Conservation (phyloP, 2,888 invertebrate genomes). For the Acrocyrtus sp. region DNA sequence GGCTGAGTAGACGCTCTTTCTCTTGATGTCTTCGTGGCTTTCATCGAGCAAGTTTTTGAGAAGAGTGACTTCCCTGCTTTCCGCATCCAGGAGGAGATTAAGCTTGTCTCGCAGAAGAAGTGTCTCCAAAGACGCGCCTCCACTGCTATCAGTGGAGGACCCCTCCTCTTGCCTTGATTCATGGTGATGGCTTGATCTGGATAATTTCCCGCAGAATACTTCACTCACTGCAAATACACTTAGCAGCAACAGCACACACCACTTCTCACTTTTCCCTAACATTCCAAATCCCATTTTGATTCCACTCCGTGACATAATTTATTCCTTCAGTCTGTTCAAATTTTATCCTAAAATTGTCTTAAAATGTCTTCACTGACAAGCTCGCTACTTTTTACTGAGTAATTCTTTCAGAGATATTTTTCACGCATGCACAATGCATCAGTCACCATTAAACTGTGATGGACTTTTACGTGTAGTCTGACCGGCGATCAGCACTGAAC, state of each 20-base stretch:
- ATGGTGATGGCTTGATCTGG: constrained; percentile 20
- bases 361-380: neutral
- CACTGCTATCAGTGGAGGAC: no score
- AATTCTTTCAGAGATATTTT: neutral
- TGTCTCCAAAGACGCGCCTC: constrained; percentile 29
- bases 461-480: constrained; percentile 2
- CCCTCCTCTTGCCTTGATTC: constrained; percentile 14
- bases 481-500: constrained; percentile 26
- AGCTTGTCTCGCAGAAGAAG: constrained; percentile 48
- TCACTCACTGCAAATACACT: constrained; percentile 24
- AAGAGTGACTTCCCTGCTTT: constrained; percentile 51
- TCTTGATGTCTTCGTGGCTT: constrained; percentile 2
- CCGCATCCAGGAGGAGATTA: constrained; percentile 56
- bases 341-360: neutral
- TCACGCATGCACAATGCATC: neutral
- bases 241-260: constrained; percentile 11
- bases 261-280: neutral
- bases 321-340: neutral
- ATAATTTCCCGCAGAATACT: constrained; percentile 20
- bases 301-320: constrained; percentile 14
- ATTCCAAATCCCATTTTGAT: constrained; percentile 10
- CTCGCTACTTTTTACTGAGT: neutral
- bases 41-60: constrained; percentile 52
- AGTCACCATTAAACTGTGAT: neutral
- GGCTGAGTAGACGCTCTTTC: neutral